Conservation (phyloP, 2,113 vertebrate species). For the Lepus europaeus region DNA sequence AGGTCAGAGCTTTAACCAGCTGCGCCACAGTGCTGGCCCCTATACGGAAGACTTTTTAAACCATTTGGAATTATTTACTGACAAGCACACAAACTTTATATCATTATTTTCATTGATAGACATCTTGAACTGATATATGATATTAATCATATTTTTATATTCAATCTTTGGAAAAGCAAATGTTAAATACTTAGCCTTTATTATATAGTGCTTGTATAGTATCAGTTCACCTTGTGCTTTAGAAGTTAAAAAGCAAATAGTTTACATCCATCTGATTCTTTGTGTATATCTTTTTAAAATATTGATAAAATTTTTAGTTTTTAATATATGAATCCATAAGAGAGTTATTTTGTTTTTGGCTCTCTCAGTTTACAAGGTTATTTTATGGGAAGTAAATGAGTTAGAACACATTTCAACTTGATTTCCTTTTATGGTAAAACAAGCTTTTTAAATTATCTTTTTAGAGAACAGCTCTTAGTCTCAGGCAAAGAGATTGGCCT, state of each 20-base stretch:
- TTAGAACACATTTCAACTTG: constrained; percentile 52
- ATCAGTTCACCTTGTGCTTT: constrained; percentile 29
- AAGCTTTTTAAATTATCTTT: constrained; percentile 52
- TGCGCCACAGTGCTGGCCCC: no score
- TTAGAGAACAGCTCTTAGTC: constrained; percentile 49
- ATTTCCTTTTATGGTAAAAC: constrained; percentile 71
- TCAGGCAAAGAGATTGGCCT: background rate
- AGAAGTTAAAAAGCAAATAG: constrained; percentile 40
- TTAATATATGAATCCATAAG: background rate
- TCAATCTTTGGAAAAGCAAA: constrained; percentile 44
- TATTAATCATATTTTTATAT: constrained; percentile 35
- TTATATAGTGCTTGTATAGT: constrained; percentile 37
- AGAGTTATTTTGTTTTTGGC: constrained; percentile 8
- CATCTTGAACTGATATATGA: constrained; percentile 43
- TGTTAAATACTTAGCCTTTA: constrained; percentile 32
- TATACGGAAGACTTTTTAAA: constrained; percentile 12
- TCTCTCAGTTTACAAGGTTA: constrained; percentile 44
- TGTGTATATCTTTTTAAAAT: constrained; percentile 24
- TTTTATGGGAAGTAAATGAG: constrained; percentile 51
- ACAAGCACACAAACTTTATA: background rate
- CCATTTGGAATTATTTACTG: constrained; percentile 49
- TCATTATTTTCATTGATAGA: constrained; percentile 30
- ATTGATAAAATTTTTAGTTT: background rate
- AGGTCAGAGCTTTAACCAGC: no score
- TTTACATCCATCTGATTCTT: background rate